These are phyloP conservation scores for Andrena trimmerana DNA, from an alignment of 2,888 invertebrate species.

Conservation along the genomic window DNA sequence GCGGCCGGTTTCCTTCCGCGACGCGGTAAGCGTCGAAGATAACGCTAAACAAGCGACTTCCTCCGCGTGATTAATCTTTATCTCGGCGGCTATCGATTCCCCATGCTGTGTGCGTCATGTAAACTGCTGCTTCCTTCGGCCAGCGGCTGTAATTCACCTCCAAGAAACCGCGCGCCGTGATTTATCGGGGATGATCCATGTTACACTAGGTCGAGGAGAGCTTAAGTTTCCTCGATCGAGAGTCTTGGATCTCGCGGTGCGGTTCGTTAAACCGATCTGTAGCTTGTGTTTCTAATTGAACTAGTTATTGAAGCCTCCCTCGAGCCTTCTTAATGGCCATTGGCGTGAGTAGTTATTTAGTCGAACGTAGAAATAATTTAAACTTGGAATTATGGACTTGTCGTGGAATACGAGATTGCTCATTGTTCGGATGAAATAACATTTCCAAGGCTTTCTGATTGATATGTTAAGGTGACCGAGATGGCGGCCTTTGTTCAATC, in stretches of 20 bases:
- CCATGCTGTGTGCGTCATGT: slow-evolving; percentile 22
- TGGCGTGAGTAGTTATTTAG: no score
- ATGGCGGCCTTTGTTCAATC: no score
- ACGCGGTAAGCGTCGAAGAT: neutral
- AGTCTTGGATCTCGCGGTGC: neutral
- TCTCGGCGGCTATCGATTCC: slow-evolving; percentile 29
- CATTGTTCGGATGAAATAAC: no score
- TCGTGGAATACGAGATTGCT: no score
- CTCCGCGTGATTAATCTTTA: slow-evolving; percentile 23
- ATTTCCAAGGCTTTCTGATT: no score
- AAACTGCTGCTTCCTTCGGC: slow-evolving; percentile 11
- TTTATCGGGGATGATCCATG: neutral
- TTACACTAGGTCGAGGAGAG: neutral
- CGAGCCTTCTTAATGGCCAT: neutral
- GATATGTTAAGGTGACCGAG: no score
- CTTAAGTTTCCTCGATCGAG: slow-evolving; percentile 12
- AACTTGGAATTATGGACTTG: no score
- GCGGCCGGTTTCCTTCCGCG: no score
- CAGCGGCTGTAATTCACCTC: slow-evolving; percentile 9
- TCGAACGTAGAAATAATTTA: no score
- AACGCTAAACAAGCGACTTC: slow-evolving; percentile 34
- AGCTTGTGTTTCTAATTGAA: neutral
- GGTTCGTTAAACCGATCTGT: neutral
- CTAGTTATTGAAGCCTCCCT: neutral
- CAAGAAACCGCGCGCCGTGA: slow-evolving; percentile 9